These are phyloP conservation scores for Athalia cordata DNA, from an alignment of 2,888 invertebrate genomes.

Conservation along the genomic window DNA sequence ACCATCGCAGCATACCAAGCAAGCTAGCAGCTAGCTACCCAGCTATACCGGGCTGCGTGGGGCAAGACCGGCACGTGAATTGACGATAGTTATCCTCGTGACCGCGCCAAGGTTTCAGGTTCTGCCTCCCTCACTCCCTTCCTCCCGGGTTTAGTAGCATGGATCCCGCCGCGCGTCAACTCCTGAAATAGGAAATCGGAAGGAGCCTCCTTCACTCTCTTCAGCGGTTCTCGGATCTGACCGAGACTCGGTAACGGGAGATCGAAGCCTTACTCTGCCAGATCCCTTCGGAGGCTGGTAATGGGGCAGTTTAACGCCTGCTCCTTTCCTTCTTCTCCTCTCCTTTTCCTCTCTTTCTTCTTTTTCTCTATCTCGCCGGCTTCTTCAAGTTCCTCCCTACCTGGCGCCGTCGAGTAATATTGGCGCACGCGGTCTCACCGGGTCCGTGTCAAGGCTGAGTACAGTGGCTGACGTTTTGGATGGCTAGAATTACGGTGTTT, in stretches of 20 bases:
- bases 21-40: no score
- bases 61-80: slow-evolving; percentile 35
- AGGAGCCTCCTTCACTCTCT: not conserved
- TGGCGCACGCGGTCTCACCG: slow-evolving; percentile 39
- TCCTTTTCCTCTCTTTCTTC: not conserved
- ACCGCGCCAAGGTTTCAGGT: slow-evolving; percentile 34
- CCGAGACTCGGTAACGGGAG: slow-evolving; percentile 32
- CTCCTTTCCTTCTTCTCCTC: slow-evolving; percentile 7
- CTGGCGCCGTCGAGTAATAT: slow-evolving; percentile 10
- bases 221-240: no score
- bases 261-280: slow-evolving; percentile 27
- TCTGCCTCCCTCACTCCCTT: not conserved
- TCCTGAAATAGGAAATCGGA: slow-evolving; percentile 37
- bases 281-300: slow-evolving; percentile 21
- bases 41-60: not conserved
- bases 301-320: slow-evolving; percentile 39
- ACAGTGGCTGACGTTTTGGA: slow-evolving; percentile 46
- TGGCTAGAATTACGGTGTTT: slow-evolving; percentile 46
- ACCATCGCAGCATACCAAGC: no score
- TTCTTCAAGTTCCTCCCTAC: not conserved
- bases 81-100: slow-evolving; percentile 35
- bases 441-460: slow-evolving; percentile 42
- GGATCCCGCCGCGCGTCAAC: slow-evolving; percentile 19
- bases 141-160: not conserved
- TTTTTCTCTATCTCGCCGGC: not conserved